Conservation (phyloP, 2,888 invertebrate genomes). For the Drosophila meridionalis region DNA sequence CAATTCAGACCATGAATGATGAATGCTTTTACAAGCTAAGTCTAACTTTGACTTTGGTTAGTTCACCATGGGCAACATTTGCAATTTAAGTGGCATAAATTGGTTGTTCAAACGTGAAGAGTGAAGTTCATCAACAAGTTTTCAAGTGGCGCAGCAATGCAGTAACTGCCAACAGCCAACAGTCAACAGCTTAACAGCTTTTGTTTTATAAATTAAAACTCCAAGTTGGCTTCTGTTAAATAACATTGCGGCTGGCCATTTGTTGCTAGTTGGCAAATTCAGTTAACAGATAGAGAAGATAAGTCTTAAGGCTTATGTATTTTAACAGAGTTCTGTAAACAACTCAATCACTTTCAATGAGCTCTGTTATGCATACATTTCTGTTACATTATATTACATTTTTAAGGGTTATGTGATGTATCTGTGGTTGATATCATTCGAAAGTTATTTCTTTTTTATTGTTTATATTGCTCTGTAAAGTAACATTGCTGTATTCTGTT, state of each 20-base stretch:
- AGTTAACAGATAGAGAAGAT: constrained; percentile 1
- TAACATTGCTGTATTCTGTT: background rate
- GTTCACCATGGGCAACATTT: constrained; percentile 20
- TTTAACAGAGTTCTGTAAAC: background rate
- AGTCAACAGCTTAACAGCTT: constrained; percentile 7
- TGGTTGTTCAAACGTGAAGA: background rate
- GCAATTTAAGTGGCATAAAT: constrained; percentile 16
- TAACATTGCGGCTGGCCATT: background rate
- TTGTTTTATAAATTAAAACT: too few species aligned
- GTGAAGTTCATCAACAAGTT: background rate
- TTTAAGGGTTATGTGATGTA: too few species aligned
- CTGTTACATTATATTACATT: background rate
- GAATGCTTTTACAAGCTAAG: constrained; percentile 58
- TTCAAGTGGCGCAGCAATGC: background rate
- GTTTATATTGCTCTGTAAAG: too few species aligned
- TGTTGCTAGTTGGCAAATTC: background rate
- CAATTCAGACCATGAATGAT: constrained; percentile 65
- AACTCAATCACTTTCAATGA: background rate
- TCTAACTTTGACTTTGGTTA: constrained; percentile 44
- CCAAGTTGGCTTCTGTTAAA: background rate
- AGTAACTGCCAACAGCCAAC: background rate
- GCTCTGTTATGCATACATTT: background rate
- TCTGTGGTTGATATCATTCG: too few species aligned
- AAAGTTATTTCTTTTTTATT: too few species aligned
- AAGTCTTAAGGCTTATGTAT: background rate